A percentile compares a stretch with the other conserved stretches of the same genome.
Evolutionary conservation across 2,888 invertebrate species (phyloP).

Genomic region (Coecobrya sp.): DNA sequence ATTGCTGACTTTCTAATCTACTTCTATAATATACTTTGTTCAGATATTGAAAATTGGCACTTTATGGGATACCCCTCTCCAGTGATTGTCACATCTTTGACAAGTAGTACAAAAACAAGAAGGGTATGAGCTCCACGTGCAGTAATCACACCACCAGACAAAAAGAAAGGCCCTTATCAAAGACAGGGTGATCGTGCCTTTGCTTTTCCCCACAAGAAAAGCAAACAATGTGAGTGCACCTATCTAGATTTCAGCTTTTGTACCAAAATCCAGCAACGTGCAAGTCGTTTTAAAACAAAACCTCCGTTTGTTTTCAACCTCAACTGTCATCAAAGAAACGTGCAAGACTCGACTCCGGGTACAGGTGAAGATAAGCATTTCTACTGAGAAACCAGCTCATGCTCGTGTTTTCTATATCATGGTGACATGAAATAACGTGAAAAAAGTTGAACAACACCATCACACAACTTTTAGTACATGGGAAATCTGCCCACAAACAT

Average conservation of each 20-base stretch:
- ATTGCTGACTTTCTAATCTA: background rate
- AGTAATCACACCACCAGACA: background rate
- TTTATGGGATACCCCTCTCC: background rate
- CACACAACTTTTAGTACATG: background rate
- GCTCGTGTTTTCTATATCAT: background rate
- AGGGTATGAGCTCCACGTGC: background rate
- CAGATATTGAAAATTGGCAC: slow-evolving; percentile 9
- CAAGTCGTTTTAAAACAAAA: background rate
- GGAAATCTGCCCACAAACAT: background rate
- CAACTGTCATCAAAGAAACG: slow-evolving; percentile 38
- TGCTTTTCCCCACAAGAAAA: background rate
- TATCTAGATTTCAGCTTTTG: background rate
- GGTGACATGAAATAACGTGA: slow-evolving; percentile 29
- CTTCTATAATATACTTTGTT: background rate
- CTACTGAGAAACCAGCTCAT: slow-evolving; percentile 4
- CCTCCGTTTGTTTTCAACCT: slow-evolving; percentile 28
- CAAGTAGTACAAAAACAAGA: background rate
- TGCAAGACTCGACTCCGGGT: slow-evolving; percentile 1
- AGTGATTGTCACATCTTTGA: slow-evolving; percentile 15
- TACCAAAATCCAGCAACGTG: background rate
- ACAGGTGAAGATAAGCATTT: slow-evolving; percentile 47
- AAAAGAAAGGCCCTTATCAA: slow-evolving; percentile 19
- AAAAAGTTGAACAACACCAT: background rate
- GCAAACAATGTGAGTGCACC: background rate
- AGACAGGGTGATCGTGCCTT: background rate